These are phyloP conservation scores for Melanocharis versteri DNA, from an alignment of 2,113 vertebrate genomes.

Conservation along the genomic window DNA sequence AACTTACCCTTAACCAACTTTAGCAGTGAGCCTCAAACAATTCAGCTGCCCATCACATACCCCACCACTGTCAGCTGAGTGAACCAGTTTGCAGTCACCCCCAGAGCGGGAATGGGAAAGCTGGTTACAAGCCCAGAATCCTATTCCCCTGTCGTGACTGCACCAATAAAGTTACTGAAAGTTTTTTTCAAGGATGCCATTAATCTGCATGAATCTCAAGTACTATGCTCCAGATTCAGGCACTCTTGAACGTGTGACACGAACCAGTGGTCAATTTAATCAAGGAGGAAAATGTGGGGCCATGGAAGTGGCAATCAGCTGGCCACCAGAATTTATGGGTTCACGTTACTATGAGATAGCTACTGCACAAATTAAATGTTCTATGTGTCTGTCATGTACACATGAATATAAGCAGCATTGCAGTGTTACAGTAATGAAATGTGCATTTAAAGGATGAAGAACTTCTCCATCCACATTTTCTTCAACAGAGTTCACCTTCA, in stretches of 20 bases:
- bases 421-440: not conserved
- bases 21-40: not conserved
- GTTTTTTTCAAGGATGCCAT: not conserved
- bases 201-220: not conserved
- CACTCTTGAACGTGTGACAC: not conserved
- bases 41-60: not conserved
- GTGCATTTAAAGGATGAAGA: not conserved
- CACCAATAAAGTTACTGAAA: not conserved
- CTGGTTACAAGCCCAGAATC: not conserved
- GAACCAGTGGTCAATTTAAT: not conserved
- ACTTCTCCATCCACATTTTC: not conserved
- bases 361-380: not conserved
- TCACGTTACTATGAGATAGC: not conserved
- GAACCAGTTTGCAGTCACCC: not conserved
- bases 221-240: not conserved
- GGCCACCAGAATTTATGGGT: not conserved
- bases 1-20: not conserved
- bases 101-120: not conserved
- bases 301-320: not conserved
- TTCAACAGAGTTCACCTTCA: not conserved
- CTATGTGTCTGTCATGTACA: accelerated
- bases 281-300: not conserved
- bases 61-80: not conserved
- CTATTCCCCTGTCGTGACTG: not conserved
- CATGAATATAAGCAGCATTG: not conserved